Base-by-base conservation (phyloP, 23 tunicate species). In the Phallusia fumigata region DNA sequence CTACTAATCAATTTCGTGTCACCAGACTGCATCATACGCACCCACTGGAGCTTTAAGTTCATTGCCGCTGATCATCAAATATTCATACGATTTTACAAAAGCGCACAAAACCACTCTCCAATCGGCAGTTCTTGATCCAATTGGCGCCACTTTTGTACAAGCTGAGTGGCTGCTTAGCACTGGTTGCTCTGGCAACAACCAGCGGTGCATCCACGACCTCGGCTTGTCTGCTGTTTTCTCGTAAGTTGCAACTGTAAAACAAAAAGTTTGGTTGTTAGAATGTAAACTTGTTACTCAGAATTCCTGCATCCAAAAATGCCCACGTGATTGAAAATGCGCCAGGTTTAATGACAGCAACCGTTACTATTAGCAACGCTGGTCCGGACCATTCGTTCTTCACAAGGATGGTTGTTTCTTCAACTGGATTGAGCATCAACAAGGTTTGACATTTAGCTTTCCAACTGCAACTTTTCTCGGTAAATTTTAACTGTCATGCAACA, bases 321-420 rank as follows among this genome's bases (percentile, higher is more conserved):
- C 16, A 6, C 15, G 69, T 58, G 16, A 58, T 58, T 58, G 28
- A 24, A 24, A 24, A 24, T 30, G 22, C 40, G 3, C 78, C 78
- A 18, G 78, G 78, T 33, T 24, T 74, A 28, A 24, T 74, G 22
- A 74, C 33, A 30, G 78, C 30, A 19, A 31, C 78, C 35, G 45
- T 74, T 5, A 74, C 78, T 35, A 30, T 74, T 2, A 35, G 45
- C 40, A 74, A 74, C 16, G n/a, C 3, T 19, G 78, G 78, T 21
- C 78, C 78, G 3, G 78, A 74, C 34, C 40, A 74, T 35, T 74
- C 78, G 22, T 13, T 74, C 34, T 74, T 74, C 78, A 74, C 78
- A 24, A 8, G 35, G 45, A 21, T 74, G 44, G 45, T 21, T 30
- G 45, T 74, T 74, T 28, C 35, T 10, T 74, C 78, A 18, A 35